Evolutionary conservation across 1,140 invertebrate species (phyloP).

Genomic region (Planococcus citri): DNA sequence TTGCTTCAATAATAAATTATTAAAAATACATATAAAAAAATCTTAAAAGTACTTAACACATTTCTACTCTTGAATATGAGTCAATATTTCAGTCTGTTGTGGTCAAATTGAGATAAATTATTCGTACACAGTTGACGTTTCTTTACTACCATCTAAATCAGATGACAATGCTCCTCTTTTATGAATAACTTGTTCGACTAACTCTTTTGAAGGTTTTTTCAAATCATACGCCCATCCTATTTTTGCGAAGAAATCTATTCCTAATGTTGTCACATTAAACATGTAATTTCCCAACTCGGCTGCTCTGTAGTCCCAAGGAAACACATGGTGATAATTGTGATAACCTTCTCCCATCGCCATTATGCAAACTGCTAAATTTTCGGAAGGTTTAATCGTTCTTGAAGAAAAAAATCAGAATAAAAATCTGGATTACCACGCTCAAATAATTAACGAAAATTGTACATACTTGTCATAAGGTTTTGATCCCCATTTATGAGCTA

Average conservation of each 20-base stretch:
- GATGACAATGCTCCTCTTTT: conserved; percentile 37
- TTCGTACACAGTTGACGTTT: not conserved
- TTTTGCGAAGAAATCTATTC: conserved; percentile 51
- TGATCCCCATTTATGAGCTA: conserved; percentile 49
- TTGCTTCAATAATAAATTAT: no score
- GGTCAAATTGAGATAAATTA: not conserved
- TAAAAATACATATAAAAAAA: no score
- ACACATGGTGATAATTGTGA: conserved; percentile 70
- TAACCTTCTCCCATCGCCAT: conserved; percentile 44
- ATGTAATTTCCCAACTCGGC: conserved; percentile 45
- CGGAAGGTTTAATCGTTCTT: conserved; percentile 30
- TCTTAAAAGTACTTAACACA: no score
- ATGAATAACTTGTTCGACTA: conserved; percentile 46
- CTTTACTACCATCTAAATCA: not conserved
- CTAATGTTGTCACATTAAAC: conserved; percentile 45
- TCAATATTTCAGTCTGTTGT: not conserved
- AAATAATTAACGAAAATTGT: not conserved
- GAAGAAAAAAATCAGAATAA: not conserved
- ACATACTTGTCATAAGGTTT: conserved; percentile 50
- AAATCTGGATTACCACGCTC: not conserved
- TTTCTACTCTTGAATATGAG: no score
- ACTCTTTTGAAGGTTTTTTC: conserved; percentile 44
- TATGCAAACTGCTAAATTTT: conserved; percentile 31
- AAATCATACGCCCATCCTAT: conserved; percentile 71
- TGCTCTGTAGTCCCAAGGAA: conserved; percentile 59